These are phyloP conservation scores for Falco cherrug DNA, from an alignment of 2,797 vertebrate genomes.

Conservation along the genomic window DNA sequence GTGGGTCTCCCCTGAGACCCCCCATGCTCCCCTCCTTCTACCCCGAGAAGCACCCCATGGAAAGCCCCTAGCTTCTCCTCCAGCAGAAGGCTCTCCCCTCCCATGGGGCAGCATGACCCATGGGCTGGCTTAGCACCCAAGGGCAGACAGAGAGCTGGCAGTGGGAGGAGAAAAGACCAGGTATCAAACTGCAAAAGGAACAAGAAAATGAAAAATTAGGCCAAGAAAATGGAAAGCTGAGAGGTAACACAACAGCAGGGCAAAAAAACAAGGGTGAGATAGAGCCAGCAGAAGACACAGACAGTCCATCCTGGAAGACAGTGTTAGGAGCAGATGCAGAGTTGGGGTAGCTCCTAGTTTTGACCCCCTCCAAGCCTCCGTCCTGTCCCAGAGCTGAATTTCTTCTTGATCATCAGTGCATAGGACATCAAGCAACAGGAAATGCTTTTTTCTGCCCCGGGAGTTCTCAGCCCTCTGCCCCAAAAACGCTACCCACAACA, in stretches of 20 bases:
- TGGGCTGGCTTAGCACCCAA: neutral
- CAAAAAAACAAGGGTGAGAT: neutral
- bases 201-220: neutral
- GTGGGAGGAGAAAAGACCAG: neutral
- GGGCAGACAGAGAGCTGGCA: neutral
- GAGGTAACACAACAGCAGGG: neutral
- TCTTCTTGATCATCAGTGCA: neutral
- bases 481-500: neutral
- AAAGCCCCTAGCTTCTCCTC: neutral
- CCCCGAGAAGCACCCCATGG: neutral
- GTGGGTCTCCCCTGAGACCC: neutral
- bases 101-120: fast-evolving
- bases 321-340: neutral
- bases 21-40: no score
- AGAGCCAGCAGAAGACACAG: neutral
- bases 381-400: neutral
- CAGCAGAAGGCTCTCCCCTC: neutral
- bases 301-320: neutral
- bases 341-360: neutral
- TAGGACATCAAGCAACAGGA: fast-evolving
- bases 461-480: neutral
- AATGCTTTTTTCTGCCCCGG: neutral
- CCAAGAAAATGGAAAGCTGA: neutral
- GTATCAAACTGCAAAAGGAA: neutral
- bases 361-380: neutral